Evolutionary conservation across 2,888 invertebrate species (phyloP).

Genomic region (Hypomecis atomaria): DNA sequence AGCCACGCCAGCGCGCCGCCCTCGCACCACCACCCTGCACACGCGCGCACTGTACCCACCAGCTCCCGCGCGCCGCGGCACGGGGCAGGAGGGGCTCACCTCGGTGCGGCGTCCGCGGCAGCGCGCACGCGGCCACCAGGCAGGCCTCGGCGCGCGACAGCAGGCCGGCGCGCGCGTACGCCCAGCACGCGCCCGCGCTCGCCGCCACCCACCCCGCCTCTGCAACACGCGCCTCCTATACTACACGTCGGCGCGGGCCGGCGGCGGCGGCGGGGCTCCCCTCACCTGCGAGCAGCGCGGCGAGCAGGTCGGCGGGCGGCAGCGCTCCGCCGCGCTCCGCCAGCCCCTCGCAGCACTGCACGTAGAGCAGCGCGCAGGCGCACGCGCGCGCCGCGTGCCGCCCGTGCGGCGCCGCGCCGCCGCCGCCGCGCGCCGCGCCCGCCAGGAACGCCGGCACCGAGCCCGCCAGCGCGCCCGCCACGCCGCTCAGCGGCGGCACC

Average conservation of each 20-base stretch:
- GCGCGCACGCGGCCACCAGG: constrained; percentile 50
- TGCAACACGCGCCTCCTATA: constrained; percentile 23
- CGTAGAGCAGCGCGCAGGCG: constrained; percentile 64
- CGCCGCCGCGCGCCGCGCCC: constrained; percentile 44
- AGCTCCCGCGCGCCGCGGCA: background rate
- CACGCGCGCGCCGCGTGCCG: constrained; percentile 44
- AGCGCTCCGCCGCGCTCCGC: constrained; percentile 59
- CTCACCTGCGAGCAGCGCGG: constrained; percentile 48
- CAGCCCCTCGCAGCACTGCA: constrained; percentile 64
- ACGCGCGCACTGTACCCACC: too few species aligned
- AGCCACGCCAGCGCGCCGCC: constrained; percentile 53
- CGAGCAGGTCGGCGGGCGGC: constrained; percentile 46
- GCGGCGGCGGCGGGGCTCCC: background rate
- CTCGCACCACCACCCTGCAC: constrained; percentile 42
- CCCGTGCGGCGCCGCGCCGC: constrained; percentile 28
- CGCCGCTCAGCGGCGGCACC: constrained; percentile 51
- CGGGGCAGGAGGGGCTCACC: constrained; percentile 4
- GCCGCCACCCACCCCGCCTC: constrained; percentile 51
- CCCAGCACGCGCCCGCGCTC: constrained; percentile 52
- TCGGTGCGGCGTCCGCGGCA: constrained; percentile 25
- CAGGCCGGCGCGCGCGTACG: constrained; percentile 58
- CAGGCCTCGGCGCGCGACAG: constrained; percentile 52
- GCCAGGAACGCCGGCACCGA: constrained; percentile 53
- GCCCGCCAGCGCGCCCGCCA: constrained; percentile 47
- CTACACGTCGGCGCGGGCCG: background rate